Conservation (phyloP, 2,113 vertebrate species). For the Hystrix cristata region DNA sequence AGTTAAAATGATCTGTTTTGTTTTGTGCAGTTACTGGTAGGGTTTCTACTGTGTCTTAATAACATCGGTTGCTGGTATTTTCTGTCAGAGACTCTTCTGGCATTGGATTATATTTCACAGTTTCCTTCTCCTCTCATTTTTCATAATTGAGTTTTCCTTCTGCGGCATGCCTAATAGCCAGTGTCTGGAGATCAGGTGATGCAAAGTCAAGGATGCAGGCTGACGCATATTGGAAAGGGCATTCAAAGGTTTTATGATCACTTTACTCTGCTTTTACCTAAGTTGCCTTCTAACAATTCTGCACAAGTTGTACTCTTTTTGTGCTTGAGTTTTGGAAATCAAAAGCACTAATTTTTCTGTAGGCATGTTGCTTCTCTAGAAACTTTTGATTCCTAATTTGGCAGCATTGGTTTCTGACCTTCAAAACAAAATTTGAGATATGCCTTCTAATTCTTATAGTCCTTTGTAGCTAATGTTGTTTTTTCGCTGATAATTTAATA, state of each 20-base stretch:
- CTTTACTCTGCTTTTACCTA: constrained; percentile 53
- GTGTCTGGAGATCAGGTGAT: constrained; percentile 65
- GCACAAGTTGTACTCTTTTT: constrained; percentile 46
- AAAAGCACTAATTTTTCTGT: constrained; percentile 51
- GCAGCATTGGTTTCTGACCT: constrained; percentile 61
- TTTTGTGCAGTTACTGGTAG: constrained; percentile 8
- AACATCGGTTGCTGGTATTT: constrained; percentile 66
- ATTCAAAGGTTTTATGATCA: constrained; percentile 35
- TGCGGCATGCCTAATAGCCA: constrained; percentile 56
- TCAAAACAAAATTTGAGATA: constrained; percentile 51
- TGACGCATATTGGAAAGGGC: constrained; percentile 53
- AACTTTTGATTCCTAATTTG: constrained; percentile 50
- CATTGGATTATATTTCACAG: constrained; percentile 71
- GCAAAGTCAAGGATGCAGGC: constrained; percentile 39
- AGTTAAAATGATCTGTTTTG: constrained; percentile 63
- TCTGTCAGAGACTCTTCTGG: constrained; percentile 65
- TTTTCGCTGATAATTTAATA: constrained; percentile 35
- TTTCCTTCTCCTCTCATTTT: constrained; percentile 57
- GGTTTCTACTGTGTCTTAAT: constrained; percentile 69
- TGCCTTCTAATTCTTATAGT: constrained; percentile 31
- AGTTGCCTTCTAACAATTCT: constrained; percentile 53
- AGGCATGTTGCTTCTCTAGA: constrained; percentile 18
- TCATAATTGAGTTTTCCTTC: constrained; percentile 75
- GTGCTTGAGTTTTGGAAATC: constrained; percentile 44
- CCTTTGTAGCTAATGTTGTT: constrained; percentile 12